Percentiles rank a stretch among this genome's conserved stretches.
Evolutionary conservation across 2,113 vertebrate species (phyloP).

Genomic region (Elephas maximus): DNA sequence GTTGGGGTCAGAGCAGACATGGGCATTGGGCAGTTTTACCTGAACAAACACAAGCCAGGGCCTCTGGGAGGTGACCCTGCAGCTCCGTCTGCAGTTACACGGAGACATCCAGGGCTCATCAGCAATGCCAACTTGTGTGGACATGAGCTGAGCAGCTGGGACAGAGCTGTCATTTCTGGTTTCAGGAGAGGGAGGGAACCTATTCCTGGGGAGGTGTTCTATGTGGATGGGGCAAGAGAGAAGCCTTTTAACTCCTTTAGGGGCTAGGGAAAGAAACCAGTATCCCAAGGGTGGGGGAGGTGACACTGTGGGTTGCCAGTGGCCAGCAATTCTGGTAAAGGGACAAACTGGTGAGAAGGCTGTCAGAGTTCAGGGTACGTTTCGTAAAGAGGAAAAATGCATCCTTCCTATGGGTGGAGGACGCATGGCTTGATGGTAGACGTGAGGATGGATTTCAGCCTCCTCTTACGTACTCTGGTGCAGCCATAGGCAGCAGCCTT

Average conservation of each 20-base stretch:
- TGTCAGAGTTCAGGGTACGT: not conserved
- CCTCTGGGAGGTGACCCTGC: not conserved
- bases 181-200: not conserved
- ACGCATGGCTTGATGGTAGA: not conserved
- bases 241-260: not conserved
- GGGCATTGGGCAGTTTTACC: not conserved
- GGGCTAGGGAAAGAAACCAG: not conserved
- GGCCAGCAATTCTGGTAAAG: not conserved
- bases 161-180: constrained; percentile 8
- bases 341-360: not conserved
- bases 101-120: not conserved
- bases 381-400: not conserved
- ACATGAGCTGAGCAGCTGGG: not conserved
- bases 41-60: constrained; percentile 4
- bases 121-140: not conserved
- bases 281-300: not conserved
- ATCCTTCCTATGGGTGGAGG: not conserved
- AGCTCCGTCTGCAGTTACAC: not conserved
- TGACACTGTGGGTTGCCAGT: not conserved
- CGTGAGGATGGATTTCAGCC: not conserved
- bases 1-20: not conserved
- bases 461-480: not conserved
- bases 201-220: not conserved
- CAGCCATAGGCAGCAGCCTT: not conserved
- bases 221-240: not conserved